A percentile compares a stretch with the other conserved stretches of the same genome.
These are phyloP conservation scores for Heteromyza rotundicornis DNA, from an alignment of 2,888 invertebrate genomes.

Conservation along the genomic window DNA sequence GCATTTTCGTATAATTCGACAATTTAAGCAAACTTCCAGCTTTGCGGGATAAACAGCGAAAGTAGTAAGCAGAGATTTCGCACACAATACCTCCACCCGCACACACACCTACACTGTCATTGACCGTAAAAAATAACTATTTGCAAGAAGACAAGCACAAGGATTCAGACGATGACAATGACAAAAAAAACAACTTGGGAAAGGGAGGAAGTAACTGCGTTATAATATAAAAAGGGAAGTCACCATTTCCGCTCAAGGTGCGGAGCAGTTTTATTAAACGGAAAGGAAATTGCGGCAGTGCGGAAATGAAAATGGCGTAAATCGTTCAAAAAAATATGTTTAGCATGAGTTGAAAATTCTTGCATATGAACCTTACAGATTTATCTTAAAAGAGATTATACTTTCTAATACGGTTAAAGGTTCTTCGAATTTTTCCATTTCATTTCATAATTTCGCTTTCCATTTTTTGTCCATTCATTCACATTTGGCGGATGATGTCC, in stretches of 20 bases:
- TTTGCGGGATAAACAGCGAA: conserved; percentile 54
- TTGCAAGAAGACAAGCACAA: conserved; percentile 24
- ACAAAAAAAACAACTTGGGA: no score
- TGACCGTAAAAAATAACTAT: conserved; percentile 46
- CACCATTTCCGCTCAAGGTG: neutral
- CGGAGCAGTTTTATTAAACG: neutral
- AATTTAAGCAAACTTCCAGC: conserved; percentile 30
- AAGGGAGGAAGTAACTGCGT: neutral
- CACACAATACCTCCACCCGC: conserved; percentile 32
- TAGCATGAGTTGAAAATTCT: neutral
- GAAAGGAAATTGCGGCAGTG: neutral
- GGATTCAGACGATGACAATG: neutral
- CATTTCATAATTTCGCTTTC: neutral
- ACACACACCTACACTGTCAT: conserved; percentile 19
- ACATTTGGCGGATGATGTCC: conserved; percentile 26
- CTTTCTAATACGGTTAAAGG: neutral
- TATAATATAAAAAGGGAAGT: no score
- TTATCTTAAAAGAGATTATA: neutral
- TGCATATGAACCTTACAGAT: neutral
- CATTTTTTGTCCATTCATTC: neutral
- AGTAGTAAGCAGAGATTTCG: conserved; percentile 55
- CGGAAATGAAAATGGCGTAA: neutral
- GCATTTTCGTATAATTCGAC: conserved; percentile 2
- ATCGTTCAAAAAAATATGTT: neutral
- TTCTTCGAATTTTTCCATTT: neutral